phyloP scores from a whole-genome alignment of 2,797 vertebrate genomes.

The Nyctalus aviator region DNA sequence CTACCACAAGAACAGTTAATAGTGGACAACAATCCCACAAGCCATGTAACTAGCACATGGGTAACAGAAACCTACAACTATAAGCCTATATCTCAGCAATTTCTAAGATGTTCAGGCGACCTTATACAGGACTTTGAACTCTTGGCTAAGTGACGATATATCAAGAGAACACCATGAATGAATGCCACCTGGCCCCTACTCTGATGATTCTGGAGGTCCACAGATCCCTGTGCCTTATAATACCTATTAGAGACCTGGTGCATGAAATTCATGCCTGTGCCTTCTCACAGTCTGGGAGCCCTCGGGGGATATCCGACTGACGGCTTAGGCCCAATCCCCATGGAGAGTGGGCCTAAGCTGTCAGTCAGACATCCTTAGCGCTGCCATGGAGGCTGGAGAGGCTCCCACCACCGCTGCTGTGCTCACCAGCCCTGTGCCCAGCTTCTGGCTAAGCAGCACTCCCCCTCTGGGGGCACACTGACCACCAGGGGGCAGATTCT shows the following conservation, averaged over 20 bases:
- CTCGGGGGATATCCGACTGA: too few species aligned
- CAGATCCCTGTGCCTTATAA: slow-evolving; percentile 25
- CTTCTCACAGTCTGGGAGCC: too few species aligned
- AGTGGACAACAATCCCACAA: slow-evolving; percentile 37
- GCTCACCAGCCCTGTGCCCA: too few species aligned
- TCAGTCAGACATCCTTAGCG: too few species aligned
- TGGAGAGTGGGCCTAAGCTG: too few species aligned
- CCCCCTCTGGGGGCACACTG: too few species aligned
- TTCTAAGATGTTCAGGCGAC: slow-evolving; percentile 59
- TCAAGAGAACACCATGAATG: neutral
- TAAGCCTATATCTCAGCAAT: slow-evolving; percentile 32
- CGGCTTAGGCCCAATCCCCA: too few species aligned
- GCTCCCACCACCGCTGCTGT: too few species aligned
- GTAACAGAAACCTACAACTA: slow-evolving; percentile 36
- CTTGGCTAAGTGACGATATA: neutral
- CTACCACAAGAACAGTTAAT: slow-evolving; percentile 54
- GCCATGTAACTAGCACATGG: neutral
- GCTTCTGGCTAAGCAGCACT: too few species aligned
- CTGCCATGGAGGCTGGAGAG: too few species aligned
- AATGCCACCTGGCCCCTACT: neutral
- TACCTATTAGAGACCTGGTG: neutral
- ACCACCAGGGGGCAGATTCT: too few species aligned
- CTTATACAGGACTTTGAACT: slow-evolving; percentile 5
- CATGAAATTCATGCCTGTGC: too few species aligned
- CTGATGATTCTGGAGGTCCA: slow-evolving; percentile 18